Evolutionary conservation across 2,888 invertebrate species (phyloP), one percentile per base, ranked within the genome.

Genomic region (Acrobasis repandana): DNA sequence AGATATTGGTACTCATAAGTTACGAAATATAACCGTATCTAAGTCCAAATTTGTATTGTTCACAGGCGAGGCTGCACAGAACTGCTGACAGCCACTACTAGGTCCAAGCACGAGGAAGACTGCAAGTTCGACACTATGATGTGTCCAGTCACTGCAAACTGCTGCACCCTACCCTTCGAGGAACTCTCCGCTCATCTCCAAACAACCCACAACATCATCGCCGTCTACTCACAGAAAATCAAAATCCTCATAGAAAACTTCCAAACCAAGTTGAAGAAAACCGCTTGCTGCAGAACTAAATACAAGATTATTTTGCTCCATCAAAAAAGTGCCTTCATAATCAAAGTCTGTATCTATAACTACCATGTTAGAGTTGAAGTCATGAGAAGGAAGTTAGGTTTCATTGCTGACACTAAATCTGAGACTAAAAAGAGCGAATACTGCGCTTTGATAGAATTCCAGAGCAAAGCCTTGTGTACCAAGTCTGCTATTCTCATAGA

Each of bases 231-330:
- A 1, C 90, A 90, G 65, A 92, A 90, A 73, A 91, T 92, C 66
- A 92, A 91, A 64, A 91, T 93, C 67, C 76, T 91, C 54, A 90
- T 93, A 68, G 92, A 91, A 70, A 91, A 91, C 75, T 92, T 93
- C 77, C 90, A 91, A 69, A 88, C 88, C 0, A 92, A 92, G 63
- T 79, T 92, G 34, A 91, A 89, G 72, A 90, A 90, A 65, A 91
- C 92, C 1, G 91, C 91, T 1, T 92, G 88, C 73, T 90, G 90
- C 67, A 76, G 89, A 74, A 90, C 92, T 0, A 92, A 92, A 66
- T 93, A 92, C 76, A 92, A 92, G 71, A 90, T 92, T 33, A 80
- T 91, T 9, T 67, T 93, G 2, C 78, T 93, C 0, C 84, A 90
- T 63, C 86, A 91, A 65, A 91, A 91, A 73, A 90, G 90, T 71